Evolutionary conservation across 2,797 vertebrate genomes (phyloP).

Genomic region (Kryptolebias ocellatus): DNA sequence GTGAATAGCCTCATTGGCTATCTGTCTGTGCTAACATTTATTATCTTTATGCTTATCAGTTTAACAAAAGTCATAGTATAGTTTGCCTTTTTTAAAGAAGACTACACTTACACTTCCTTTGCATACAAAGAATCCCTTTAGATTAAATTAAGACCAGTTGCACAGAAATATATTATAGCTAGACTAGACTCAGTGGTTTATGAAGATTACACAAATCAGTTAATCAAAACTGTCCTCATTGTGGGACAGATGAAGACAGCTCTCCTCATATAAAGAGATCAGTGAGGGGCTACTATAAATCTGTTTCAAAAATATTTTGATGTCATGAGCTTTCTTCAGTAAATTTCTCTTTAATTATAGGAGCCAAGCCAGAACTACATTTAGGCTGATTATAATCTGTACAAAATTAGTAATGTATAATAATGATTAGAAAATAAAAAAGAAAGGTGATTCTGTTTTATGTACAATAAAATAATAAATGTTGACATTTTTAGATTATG

Average conservation of each 20-base stretch:
- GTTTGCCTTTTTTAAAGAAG: too few species aligned
- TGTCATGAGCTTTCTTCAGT: too few species aligned
- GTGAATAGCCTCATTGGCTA: too few species aligned
- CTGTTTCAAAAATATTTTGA: too few species aligned
- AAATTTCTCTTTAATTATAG: too few species aligned
- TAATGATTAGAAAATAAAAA: conserved; percentile 10
- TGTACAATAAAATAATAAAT: conserved; percentile 10
- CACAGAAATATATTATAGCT: conserved; percentile 73
- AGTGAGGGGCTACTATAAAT: too few species aligned
- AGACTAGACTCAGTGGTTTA: conserved; percentile 75
- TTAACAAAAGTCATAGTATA: too few species aligned
- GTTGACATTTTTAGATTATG: not conserved
- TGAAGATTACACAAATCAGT: conserved; percentile 85
- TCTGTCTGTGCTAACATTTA: too few species aligned
- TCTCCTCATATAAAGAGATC: conserved; percentile 9
- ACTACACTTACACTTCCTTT: too few species aligned
- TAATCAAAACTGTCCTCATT: conserved; percentile 80
- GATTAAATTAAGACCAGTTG: conserved; percentile 78
- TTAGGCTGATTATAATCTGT: conserved; percentile 17
- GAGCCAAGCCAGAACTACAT: too few species aligned
- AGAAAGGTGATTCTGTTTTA: conserved; percentile 7
- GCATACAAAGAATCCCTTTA: conserved; percentile 30
- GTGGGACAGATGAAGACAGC: conserved; percentile 55
- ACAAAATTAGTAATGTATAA: conserved; percentile 19
- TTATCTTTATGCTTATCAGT: too few species aligned